phyloP scores from a whole-genome alignment of 2,888 invertebrate genomes.

The Xestia sexstrigata region DNA sequence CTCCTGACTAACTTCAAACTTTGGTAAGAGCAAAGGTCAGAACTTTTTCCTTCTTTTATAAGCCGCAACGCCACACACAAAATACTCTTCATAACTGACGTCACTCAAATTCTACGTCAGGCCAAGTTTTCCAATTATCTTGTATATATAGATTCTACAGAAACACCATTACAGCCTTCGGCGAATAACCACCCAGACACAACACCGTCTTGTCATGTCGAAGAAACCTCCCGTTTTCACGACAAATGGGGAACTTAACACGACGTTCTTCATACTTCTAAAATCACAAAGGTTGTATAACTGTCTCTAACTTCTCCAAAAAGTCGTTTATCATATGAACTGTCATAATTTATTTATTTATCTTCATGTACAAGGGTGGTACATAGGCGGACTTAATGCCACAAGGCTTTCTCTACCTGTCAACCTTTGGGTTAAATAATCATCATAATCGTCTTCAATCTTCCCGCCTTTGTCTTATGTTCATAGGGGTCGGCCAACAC shows the following conservation, averaged over 20 bases:
- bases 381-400: no score
- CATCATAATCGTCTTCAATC: no score
- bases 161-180: not conserved
- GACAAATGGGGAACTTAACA: not conserved
- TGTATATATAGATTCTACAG: not conserved
- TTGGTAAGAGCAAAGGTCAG: not conserved
- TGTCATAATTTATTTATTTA: no score
- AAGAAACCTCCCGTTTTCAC: not conserved
- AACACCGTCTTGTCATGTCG: not conserved
- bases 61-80: not conserved
- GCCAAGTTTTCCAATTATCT: not conserved
- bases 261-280: no score
- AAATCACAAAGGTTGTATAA: not conserved
- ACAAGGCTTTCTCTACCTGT: no score
- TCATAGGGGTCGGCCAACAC: not conserved
- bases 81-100: not conserved
- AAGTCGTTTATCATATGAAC: not conserved
- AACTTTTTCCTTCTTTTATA: not conserved
- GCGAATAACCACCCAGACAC: not conserved
- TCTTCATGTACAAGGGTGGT: no score
- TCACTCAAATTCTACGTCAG: not conserved
- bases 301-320: conserved; percentile 1
- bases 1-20: not conserved
- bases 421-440: no score
- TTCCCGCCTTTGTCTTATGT: no score